Evolutionary conservation across 2,888 invertebrate species (phyloP).

Genomic region (Hydrotaea diabolus): DNA sequence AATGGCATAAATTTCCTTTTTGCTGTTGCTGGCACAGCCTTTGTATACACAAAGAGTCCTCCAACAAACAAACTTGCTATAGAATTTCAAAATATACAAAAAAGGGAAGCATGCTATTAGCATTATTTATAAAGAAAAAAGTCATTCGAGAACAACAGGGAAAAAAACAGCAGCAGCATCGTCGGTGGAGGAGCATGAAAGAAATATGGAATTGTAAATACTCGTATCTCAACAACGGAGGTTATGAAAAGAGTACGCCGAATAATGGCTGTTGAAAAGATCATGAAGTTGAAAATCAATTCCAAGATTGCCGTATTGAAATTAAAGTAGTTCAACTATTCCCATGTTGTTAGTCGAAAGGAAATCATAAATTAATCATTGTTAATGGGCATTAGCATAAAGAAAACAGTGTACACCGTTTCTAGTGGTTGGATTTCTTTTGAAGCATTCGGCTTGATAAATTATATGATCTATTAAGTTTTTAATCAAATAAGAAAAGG

Average conservation of each 20-base stretch:
- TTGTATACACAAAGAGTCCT: neutral
- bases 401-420: neutral
- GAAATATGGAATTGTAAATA: constrained; percentile 34
- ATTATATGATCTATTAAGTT: too few relatives aligned
- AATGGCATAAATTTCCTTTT: constrained; percentile 57
- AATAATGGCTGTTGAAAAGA: neutral
- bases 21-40: neutral
- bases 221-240: constrained; percentile 17
- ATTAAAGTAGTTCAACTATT: constrained; percentile 33
- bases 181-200: neutral
- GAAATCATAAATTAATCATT: constrained; percentile 39
- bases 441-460: too few relatives aligned
- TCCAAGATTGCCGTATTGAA: neutral
- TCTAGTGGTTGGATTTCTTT: too few relatives aligned
- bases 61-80: neutral
- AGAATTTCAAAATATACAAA: constrained; percentile 36
- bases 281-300: neutral
- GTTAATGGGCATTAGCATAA: neutral
- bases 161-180: too few relatives aligned
- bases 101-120: constrained; percentile 37
- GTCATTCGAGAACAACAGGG: too few relatives aligned
- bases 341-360: neutral
- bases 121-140: constrained; percentile 33
- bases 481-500: too few relatives aligned
- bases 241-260: constrained; percentile 3